phyloP scores from a whole-genome alignment of 2,888 invertebrate species.

The Macaria notata region DNA sequence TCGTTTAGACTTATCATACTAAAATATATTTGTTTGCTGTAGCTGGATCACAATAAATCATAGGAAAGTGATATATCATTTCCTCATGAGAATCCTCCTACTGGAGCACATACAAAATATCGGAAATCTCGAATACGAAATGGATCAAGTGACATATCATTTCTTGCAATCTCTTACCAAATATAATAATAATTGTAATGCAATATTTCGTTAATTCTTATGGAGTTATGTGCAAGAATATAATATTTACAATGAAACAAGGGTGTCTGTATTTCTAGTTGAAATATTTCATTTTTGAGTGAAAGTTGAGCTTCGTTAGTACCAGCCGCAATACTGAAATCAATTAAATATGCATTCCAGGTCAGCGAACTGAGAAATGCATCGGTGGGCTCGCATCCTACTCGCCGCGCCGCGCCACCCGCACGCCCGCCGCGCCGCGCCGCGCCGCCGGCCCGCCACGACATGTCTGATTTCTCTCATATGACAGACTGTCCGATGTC shows the following conservation, averaged over 20 bases:
- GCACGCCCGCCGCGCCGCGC: not conserved
- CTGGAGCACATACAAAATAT: constrained; percentile 3
- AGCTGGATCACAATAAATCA: constrained; percentile 14
- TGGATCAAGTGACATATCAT: not conserved
- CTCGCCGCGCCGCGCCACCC: not conserved
- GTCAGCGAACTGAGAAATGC: constrained; percentile 68
- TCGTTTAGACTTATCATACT: constrained; percentile 21
- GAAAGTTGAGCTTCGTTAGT: constrained; percentile 52
- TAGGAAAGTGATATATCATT: constrained; percentile 17
- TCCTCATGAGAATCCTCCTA: constrained; percentile 5
- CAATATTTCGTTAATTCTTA: no score
- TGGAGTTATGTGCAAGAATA: no score
- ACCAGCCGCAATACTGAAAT: constrained; percentile 60
- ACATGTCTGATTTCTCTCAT: no score
- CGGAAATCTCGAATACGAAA: not conserved
- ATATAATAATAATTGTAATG: no score
- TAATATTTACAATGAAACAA: no score
- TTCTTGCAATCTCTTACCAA: no score
- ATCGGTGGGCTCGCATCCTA: constrained; percentile 44
- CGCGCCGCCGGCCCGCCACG: not conserved
- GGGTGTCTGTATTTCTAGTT: constrained; percentile 30
- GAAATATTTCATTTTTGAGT: constrained; percentile 51
- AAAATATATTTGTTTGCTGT: constrained; percentile 21
- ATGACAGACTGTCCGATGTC: no score
- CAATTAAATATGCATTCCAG: constrained; percentile 70